Base-by-base conservation (phyloP, 2,113 vertebrate species). In the Syngnathus floridae region DNA sequence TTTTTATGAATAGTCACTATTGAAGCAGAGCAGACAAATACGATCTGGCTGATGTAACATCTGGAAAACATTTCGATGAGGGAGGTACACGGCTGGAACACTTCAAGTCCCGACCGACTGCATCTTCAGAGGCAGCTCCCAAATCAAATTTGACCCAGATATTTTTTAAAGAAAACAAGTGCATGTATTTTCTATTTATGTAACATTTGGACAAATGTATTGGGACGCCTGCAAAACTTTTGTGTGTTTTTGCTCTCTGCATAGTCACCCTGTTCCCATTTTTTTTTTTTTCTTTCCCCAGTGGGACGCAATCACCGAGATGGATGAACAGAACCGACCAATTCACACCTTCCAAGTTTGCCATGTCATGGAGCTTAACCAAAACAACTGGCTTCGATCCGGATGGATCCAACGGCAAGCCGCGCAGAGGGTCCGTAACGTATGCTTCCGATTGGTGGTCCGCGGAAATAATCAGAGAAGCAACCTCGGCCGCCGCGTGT, bases 281-380 rank as follows among this genome's bases (percentile, higher is more conserved):
- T 22, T 52, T 4, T 22, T 49, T 59, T 40, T 2, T 14, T 31
- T 67, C 70, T 71, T 75, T 69, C 78, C 86, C 0, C 82, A 99
- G 97, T 99, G 97, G 97, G 97, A 99, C 70, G 92, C 95, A 64
- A 99, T 99, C 84, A 98, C 95, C 71, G 97, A 99, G 88, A 98
- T 99, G 95, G 97, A 98, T 78, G 95, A 99, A 78, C 94, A 93
- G 77, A 99, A 98, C 82, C 90, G 91, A 57, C 96, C 96, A 66
- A 98, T 99, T 77, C 97, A 98, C 72, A 99, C 97, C 0, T 98
- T 98, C 83, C 97, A 98, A 86, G 97, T 99, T 46, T 99, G 97
- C 80, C 95, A 98, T 0, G 97, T 98, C 46, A 97, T 99, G 95
- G 96, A 98, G 72, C 93, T 94, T 51, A 97, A 95, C 87, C 97